Conservation (phyloP, 2,888 invertebrate species). For the Xestoiulus laeticollis region DNA sequence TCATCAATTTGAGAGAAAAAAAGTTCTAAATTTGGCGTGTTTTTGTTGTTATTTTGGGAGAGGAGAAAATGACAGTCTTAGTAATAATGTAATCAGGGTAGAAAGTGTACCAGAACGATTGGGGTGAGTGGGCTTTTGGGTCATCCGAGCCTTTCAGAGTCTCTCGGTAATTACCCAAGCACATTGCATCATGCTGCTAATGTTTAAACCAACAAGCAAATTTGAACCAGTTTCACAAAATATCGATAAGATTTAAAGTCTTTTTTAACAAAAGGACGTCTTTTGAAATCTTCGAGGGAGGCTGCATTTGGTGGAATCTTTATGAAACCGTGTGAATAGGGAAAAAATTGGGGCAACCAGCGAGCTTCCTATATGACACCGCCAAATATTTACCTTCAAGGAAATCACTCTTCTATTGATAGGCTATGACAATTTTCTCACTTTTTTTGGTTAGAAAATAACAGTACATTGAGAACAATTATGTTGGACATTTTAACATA, state of each 20-base stretch:
- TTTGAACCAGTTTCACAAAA: conserved; percentile 1
- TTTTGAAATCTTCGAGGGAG: not conserved
- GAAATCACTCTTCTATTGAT: not conserved
- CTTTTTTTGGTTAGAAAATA: not conserved
- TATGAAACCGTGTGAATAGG: not conserved
- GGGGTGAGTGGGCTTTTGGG: conserved; percentile 40
- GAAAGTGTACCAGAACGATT: conserved; percentile 43
- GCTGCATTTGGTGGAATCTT: not conserved
- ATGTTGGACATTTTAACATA: no score
- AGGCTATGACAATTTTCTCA: not conserved
- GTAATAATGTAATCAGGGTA: conserved; percentile 28
- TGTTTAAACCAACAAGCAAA: not conserved
- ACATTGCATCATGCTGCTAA: conserved; percentile 41
- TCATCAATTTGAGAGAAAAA: not conserved
- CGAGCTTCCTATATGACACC: not conserved
- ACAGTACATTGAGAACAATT: not conserved
- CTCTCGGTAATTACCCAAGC: not conserved
- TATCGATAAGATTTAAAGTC: not conserved
- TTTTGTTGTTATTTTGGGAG: not conserved
- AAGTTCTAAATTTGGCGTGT: not conserved
- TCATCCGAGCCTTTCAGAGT: conserved; percentile 19
- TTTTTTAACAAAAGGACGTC: not conserved
- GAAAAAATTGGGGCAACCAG: not conserved
- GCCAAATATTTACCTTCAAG: not conserved
- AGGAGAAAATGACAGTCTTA: conserved; percentile 12